Base-by-base conservation (phyloP, 2,797 vertebrate species). In the Sebastes glaucus region DNA sequence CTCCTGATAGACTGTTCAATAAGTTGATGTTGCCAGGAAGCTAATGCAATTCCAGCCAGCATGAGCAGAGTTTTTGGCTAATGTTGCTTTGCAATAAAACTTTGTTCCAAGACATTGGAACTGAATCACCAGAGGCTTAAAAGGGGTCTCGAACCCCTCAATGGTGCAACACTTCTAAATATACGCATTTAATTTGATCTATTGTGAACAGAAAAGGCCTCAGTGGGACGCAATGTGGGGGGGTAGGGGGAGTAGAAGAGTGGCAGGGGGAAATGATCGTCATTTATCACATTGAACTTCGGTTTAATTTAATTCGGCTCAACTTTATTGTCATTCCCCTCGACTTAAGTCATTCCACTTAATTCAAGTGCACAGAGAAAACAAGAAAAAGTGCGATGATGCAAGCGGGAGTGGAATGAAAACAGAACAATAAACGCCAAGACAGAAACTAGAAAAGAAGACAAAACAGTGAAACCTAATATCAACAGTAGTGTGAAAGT, bases 1-100 rank as follows among this genome's bases (percentile, higher is more conserved):
- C 42, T 69, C 82, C 83, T 92, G 83, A 92, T 89, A 88, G 81
- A 89, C 90, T 89, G 84, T 87, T 92, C 90, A 90, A 89, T 91
- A 88, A 83, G 82, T 88, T 71, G 84, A 87, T 86, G 83, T 84
- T 92, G 86, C 87, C 89, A 90, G 88, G 79, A 90, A 86, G 5
- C 62, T 88, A 90, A 93, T 89, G 85, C 71, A 88, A 90, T 92
- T 92, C 77, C 78, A 80, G 83, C 72, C 79, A 84, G 77, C 56
- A 81, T 82, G 84, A 88, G 87, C 71, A n/a, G 46, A 86, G 80
- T 85, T 91, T 73, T 91, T 88, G 81, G 86, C 89, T 87, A 90
- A 90, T 88, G 90, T 83, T 67, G 35, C 81, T 79, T 73, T 35
- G 87, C 90, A 90, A 87, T 88, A 90, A 93, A 93, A 88, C 77